Conservation (phyloP, 2,113 vertebrate species). For the Prionailurus bengalensis region DNA sequence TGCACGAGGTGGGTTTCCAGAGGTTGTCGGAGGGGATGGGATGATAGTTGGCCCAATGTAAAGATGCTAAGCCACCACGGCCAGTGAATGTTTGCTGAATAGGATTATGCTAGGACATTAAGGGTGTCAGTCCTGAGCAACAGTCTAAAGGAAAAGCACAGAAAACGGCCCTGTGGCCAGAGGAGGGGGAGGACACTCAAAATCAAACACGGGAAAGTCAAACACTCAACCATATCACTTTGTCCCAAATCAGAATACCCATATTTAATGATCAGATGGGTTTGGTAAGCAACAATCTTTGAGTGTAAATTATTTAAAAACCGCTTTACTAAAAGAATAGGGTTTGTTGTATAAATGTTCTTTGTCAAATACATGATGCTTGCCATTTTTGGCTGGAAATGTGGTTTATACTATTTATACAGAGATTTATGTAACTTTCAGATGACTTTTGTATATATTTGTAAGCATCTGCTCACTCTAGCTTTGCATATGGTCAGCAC, state of each 20-base stretch:
- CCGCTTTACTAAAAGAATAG: constrained; percentile 34
- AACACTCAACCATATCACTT: background rate
- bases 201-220: background rate
- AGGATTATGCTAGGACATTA: background rate
- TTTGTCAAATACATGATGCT: constrained; percentile 54
- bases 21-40: background rate
- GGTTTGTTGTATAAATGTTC: constrained; percentile 41
- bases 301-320: constrained; percentile 15
- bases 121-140: background rate
- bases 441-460: constrained; percentile 61
- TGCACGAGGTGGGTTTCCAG: background rate
- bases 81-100: background rate
- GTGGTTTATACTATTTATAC: constrained; percentile 14
- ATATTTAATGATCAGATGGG: background rate
- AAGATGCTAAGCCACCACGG: background rate
- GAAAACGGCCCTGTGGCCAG: background rate
- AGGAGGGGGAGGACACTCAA: background rate
- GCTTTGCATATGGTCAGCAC: constrained; percentile 32
- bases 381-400: constrained; percentile 43
- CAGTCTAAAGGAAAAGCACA: background rate
- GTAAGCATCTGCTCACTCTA: background rate
- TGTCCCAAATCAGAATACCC: background rate
- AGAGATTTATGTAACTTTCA: constrained; percentile 33
- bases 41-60: background rate
- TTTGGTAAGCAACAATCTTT: constrained; percentile 7